Evolutionary conservation across 1,140 invertebrate species (phyloP).

Genomic region (Heliconius hewitsoni): DNA sequence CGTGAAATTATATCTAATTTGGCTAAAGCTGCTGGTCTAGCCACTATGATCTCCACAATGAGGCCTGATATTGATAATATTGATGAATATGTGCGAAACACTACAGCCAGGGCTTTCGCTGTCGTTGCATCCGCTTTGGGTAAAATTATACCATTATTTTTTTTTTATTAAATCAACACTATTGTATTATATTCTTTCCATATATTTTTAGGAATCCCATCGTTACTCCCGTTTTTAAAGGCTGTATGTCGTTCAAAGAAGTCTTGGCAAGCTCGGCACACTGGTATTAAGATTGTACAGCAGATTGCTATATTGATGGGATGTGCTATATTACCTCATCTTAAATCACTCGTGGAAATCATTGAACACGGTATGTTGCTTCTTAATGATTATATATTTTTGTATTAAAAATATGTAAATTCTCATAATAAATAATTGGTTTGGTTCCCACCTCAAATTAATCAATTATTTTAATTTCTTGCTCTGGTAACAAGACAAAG

Average conservation of each 20-base stretch:
- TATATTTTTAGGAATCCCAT: conserved; percentile 88
- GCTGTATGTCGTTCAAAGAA: conserved; percentile 99
- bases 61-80: conserved; percentile 99
- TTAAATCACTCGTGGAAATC: conserved; percentile 99
- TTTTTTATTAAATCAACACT: background rate
- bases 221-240: conserved; percentile 98
- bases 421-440: background rate
- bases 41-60: conserved; percentile 99
- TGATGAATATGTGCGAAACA: conserved; percentile 99
- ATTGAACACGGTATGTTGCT: conserved; percentile 94
- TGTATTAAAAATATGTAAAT: conserved; percentile 28
- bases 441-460: too few species aligned
- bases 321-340: conserved; percentile 98
- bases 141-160: conserved; percentile 34
- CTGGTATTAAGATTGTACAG: conserved; percentile 99
- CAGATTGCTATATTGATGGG: conserved; percentile 99
- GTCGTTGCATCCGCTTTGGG: conserved; percentile 99
- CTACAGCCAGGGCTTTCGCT: conserved; percentile 98
- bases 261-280: conserved; percentile 99
- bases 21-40: conserved; percentile 99
- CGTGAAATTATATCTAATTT: conserved; percentile 99
- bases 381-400: background rate
- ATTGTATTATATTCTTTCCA: conserved; percentile 12
- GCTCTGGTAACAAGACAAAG: too few species aligned
- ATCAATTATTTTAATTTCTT: too few species aligned